Percentiles rank a stretch among this genome's conserved stretches.
Conservation (phyloP, 2,797 vertebrate genomes). For the Pogoniulus pusillus region DNA sequence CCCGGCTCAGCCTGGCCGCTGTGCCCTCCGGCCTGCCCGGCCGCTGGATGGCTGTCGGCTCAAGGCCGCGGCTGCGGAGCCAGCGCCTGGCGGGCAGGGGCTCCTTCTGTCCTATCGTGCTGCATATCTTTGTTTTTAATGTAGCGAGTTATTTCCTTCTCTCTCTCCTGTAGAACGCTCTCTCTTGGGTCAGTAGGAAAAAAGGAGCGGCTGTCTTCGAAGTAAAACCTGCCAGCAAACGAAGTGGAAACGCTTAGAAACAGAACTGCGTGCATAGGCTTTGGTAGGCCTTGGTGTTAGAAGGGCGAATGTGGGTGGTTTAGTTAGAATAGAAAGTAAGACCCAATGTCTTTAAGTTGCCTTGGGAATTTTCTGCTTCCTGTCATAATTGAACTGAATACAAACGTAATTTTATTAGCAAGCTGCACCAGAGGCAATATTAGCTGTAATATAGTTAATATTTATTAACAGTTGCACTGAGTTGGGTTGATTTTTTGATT, state of each 20-base stretch:
- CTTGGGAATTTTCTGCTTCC: background rate
- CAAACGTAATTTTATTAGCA: background rate
- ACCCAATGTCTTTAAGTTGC: background rate
- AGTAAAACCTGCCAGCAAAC: background rate
- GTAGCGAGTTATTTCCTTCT: background rate
- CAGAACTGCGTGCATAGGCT: background rate
- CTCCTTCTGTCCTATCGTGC: too few species aligned
- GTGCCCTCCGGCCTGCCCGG: background rate
- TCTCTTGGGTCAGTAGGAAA: background rate
- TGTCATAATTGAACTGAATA: background rate
- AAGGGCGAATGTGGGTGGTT: background rate
- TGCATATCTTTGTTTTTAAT: too few species aligned
- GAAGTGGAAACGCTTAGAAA: background rate
- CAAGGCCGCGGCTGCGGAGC: too few species aligned
- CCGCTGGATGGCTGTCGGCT: background rate
- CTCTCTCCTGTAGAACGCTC: background rate
- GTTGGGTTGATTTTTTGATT: background rate
- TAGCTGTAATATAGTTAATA: background rate
- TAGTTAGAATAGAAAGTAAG: background rate
- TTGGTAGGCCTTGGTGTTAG: background rate
- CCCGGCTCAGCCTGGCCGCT: background rate
- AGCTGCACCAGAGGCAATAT: background rate
- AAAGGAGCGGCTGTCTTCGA: background rate
- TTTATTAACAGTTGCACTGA: background rate
- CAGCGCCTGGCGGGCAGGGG: background rate